A percentile compares a stretch with the other conserved stretches of the same genome.
These are phyloP conservation scores for Diprion similis DNA, from an alignment of 1,140 invertebrate genomes.

Conservation along the genomic window DNA sequence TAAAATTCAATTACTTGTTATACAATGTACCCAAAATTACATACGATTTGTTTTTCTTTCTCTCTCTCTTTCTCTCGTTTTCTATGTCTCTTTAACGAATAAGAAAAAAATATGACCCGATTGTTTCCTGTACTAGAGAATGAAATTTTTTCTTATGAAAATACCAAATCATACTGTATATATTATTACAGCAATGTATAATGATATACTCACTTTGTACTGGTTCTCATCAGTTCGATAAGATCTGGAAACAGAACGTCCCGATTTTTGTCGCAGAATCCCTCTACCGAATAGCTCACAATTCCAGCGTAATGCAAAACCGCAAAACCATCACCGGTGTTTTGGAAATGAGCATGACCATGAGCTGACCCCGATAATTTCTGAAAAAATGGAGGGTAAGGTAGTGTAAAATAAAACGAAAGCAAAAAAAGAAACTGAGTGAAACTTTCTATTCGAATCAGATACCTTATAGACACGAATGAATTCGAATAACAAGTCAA, in stretches of 20 bases:
- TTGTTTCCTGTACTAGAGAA: not conserved
- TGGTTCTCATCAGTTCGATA: slow-evolving; percentile 76
- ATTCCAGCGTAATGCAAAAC: slow-evolving; percentile 80
- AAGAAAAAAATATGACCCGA: not conserved
- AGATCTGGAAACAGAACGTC: slow-evolving; percentile 79
- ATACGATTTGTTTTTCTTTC: too few relatives aligned
- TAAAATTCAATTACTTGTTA: too few relatives aligned
- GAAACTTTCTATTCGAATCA: too few relatives aligned
- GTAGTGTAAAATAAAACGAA: not conserved
- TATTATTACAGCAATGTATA: not conserved
- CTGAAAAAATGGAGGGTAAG: slow-evolving; percentile 50
- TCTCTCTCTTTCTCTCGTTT: too few relatives aligned
- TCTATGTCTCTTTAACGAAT: not conserved
- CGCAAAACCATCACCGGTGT: slow-evolving; percentile 67
- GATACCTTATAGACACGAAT: not conserved
- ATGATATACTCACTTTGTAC: slow-evolving; percentile 67
- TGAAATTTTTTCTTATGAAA: not conserved
- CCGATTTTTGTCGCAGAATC: slow-evolving; percentile 81
- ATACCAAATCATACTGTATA: not conserved
- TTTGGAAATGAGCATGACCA: slow-evolving; percentile 70
- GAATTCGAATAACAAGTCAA: not conserved
- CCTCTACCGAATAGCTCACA: slow-evolving; percentile 73
- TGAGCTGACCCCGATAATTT: slow-evolving; percentile 66
- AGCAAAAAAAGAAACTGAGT: not conserved
- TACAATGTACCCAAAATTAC: too few relatives aligned